Conservation (phyloP, 1,140 invertebrate species). For the Agraylea sexmaculata region DNA sequence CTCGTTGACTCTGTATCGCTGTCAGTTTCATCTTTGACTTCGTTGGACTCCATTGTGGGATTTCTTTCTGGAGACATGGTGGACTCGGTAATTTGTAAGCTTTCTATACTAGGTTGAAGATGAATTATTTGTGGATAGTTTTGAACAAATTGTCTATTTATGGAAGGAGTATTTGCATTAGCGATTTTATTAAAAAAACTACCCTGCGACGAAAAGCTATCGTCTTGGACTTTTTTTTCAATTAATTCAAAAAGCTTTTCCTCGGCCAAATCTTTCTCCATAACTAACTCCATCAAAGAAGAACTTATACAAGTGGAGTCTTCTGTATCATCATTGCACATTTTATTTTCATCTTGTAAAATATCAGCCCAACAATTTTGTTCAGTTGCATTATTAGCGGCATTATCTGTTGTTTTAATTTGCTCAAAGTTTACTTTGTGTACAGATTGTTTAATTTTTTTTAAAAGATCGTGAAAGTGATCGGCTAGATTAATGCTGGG, state of each 20-base stretch:
- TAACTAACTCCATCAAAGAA: too few species aligned
- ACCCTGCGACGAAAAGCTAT: conserved; percentile 59
- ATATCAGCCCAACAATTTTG: too few species aligned
- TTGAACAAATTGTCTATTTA: conserved; percentile 28
- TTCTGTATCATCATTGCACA: too few species aligned
- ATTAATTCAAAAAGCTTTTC: conserved; percentile 58
- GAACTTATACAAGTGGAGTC: too few species aligned
- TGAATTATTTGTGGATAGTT: conserved; percentile 28
- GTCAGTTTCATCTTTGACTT: not conserved
- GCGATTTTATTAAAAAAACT: conserved; percentile 46
- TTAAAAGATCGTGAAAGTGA: too few species aligned
- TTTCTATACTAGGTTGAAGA: conserved; percentile 24
- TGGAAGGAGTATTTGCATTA: conserved; percentile 34
- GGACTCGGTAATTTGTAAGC: conserved; percentile 8
- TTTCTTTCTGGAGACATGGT: not conserved
- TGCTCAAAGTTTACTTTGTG: too few species aligned
- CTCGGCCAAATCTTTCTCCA: conserved; percentile 45
- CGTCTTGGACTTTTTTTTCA: conserved; percentile 54
- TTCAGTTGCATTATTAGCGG: too few species aligned
- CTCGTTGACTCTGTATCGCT: conserved; percentile 11
- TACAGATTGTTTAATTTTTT: too few species aligned
- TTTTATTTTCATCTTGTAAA: too few species aligned
- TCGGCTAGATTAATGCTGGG: too few species aligned
- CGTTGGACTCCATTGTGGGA: conserved; percentile 6
- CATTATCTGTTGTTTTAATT: too few species aligned